A percentile compares a stretch with the other conserved stretches of the same genome.
Conservation (phyloP, 2,888 invertebrate genomes). For the Chrysopilus asiliformis region DNA sequence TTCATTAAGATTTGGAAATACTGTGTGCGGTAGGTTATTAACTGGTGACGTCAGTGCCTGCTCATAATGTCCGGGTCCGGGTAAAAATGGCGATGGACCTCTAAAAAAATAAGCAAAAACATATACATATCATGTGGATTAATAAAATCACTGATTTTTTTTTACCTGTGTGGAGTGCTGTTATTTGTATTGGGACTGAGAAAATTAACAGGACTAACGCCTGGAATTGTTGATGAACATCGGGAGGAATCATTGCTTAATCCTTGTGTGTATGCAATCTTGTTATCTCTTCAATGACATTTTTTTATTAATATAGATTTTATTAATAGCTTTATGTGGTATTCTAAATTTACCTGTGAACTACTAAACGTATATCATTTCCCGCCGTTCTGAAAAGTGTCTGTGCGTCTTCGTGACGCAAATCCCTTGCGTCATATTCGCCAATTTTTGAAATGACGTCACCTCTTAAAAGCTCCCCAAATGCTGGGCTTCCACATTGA, state of each 20-base stretch:
- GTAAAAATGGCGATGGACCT: conserved; percentile 42
- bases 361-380: conserved; percentile 63
- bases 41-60: conserved; percentile 30
- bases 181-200: conserved; percentile 13
- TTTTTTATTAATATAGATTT: background rate
- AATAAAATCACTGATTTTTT: background rate
- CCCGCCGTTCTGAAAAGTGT: conserved; percentile 71
- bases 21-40: conserved; percentile 39
- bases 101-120: conserved; percentile 14
- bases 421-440: conserved; percentile 74
- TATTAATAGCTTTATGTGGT: background rate
- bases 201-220: conserved; percentile 19
- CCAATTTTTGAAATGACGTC: conserved; percentile 84
- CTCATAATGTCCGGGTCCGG: conserved; percentile 38
- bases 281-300: conserved; percentile 27
- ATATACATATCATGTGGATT: background rate
- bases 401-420: conserved; percentile 85
- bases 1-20: conserved; percentile 37
- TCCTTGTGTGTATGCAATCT: conserved; percentile 34
- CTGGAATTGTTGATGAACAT: conserved; percentile 35
- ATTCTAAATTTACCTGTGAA: conserved; percentile 53
- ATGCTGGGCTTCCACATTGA: conserved; percentile 72
- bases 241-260: conserved; percentile 40
- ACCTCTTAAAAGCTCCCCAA: conserved; percentile 71
- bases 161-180: conserved; percentile 40